Conservation (phyloP, 2,888 invertebrate genomes). For the Pseudococcus longispinus region DNA sequence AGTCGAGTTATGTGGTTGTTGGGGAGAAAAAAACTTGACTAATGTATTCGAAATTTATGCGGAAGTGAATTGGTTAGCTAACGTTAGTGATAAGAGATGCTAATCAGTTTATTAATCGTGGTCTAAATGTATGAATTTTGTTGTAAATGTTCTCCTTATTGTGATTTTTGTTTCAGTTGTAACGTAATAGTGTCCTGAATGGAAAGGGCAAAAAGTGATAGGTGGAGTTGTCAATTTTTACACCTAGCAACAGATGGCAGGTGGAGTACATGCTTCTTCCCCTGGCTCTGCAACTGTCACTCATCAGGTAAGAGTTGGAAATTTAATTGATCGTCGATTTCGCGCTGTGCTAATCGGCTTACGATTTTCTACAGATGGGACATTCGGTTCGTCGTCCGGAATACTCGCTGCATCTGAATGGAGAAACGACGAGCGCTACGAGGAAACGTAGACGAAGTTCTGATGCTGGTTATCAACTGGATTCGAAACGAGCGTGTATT, state of each 20-base stretch:
- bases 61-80: not conserved
- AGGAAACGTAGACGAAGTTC: slow-evolving; percentile 50
- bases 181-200: slow-evolving; percentile 54
- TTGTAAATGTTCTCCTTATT: not conserved
- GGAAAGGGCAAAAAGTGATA: slow-evolving; percentile 54
- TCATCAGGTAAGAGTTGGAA: slow-evolving; percentile 41
- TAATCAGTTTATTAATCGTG: not conserved
- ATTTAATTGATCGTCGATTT: not conserved
- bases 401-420: slow-evolving; percentile 45
- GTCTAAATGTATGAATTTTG: not conserved
- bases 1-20: not conserved
- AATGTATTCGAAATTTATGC: not conserved
- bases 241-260: slow-evolving; percentile 56
- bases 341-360: not conserved
- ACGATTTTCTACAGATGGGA: slow-evolving; percentile 32
- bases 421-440: slow-evolving; percentile 21
- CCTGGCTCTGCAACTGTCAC: slow-evolving; percentile 55
- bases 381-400: slow-evolving; percentile 43
- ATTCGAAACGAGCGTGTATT: slow-evolving; percentile 46
- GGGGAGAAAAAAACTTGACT: not conserved
- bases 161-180: slow-evolving; percentile 22
- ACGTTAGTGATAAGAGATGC: not conserved
- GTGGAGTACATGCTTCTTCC: slow-evolving; percentile 55
- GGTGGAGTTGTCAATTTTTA: slow-evolving; percentile 54
- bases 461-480: slow-evolving; percentile 38